phyloP scores from a whole-genome alignment of 2,888 invertebrate species.

The Acronicta psi region DNA sequence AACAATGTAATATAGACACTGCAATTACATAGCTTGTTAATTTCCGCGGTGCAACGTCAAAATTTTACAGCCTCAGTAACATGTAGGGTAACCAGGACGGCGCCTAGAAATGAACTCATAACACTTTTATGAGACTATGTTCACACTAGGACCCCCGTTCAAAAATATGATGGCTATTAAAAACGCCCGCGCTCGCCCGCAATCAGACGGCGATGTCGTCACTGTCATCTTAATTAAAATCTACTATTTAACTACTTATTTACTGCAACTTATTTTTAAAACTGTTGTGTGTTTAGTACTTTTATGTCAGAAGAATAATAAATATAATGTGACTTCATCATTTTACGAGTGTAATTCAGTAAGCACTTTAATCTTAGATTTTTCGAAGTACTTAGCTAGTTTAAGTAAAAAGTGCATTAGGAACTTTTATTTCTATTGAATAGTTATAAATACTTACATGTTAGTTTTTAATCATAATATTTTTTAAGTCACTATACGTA shows the following conservation, averaged over 20 bases:
- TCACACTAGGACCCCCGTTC: conserved; percentile 63
- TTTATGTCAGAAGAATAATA: too few species aligned
- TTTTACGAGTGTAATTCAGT: too few species aligned
- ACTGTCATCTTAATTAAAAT: conserved; percentile 84
- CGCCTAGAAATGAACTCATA: conserved; percentile 84
- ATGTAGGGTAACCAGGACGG: conserved; percentile 54
- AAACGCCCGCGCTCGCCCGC: conserved; percentile 72
- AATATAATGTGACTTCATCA: too few species aligned
- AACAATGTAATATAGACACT: conserved; percentile 34
- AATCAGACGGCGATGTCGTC: conserved; percentile 75
- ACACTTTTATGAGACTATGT: conserved; percentile 81
- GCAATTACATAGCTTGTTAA: conserved; percentile 55
- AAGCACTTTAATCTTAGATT: too few species aligned
- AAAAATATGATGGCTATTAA: conserved; percentile 82
- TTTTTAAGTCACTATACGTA: background rate
- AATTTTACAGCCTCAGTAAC: conserved; percentile 54
- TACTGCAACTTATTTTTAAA: conserved; percentile 54
- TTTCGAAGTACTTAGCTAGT: too few species aligned
- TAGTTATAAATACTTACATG: too few species aligned
- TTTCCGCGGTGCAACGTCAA: conserved; percentile 55
- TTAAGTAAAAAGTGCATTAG: too few species aligned
- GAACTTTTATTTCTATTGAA: too few species aligned
- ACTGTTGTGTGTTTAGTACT: too few species aligned
- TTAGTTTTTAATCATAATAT: too few species aligned
- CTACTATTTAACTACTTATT: conserved; percentile 63